Evolutionary conservation across 2,888 invertebrate genomes (phyloP).

Genomic region (Masnerella sp.): DNA sequence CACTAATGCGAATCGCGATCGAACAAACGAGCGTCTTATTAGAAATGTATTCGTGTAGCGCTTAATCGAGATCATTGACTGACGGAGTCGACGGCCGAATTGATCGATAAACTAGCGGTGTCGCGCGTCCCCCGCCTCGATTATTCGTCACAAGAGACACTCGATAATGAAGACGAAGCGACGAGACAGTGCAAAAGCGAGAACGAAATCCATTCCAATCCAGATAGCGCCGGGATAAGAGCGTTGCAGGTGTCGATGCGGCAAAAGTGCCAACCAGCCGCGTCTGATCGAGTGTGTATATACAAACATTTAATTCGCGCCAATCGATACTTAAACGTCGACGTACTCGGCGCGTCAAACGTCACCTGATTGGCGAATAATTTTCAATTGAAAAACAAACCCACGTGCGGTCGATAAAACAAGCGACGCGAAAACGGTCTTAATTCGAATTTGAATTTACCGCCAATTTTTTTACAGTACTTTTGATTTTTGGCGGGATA

Average conservation of each 20-base stretch:
- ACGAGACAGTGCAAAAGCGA: slow-evolving; percentile 30
- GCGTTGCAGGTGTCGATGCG: slow-evolving; percentile 68
- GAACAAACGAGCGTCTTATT: slow-evolving; percentile 13
- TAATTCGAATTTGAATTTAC: neutral
- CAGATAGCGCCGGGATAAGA: slow-evolving; percentile 47
- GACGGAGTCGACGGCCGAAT: slow-evolving; percentile 31
- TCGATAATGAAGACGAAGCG: slow-evolving; percentile 41
- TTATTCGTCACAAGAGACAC: slow-evolving; percentile 45
- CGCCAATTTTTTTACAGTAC: neutral
- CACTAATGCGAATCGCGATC: too few species aligned
- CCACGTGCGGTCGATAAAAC: slow-evolving; percentile 10
- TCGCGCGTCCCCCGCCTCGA: slow-evolving; percentile 25
- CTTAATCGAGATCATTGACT: slow-evolving; percentile 29
- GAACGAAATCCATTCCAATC: slow-evolving; percentile 48
- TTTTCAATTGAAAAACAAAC: slow-evolving; percentile 34
- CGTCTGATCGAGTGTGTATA: slow-evolving; percentile 57
- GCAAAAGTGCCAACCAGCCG: slow-evolving; percentile 57
- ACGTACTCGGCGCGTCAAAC: slow-evolving; percentile 23
- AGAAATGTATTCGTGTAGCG: slow-evolving; percentile 12
- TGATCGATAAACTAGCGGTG: slow-evolving; percentile 42
- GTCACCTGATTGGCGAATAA: slow-evolving; percentile 24
- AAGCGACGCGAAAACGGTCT: neutral
- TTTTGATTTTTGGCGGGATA: too few species aligned
- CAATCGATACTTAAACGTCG: slow-evolving; percentile 65
- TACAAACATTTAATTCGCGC: slow-evolving; percentile 69